Percentiles rank a stretch among this genome's conserved stretches.
phyloP scores from a whole-genome alignment of 2,113 vertebrate genomes.

The Cebidichthys violaceus region DNA sequence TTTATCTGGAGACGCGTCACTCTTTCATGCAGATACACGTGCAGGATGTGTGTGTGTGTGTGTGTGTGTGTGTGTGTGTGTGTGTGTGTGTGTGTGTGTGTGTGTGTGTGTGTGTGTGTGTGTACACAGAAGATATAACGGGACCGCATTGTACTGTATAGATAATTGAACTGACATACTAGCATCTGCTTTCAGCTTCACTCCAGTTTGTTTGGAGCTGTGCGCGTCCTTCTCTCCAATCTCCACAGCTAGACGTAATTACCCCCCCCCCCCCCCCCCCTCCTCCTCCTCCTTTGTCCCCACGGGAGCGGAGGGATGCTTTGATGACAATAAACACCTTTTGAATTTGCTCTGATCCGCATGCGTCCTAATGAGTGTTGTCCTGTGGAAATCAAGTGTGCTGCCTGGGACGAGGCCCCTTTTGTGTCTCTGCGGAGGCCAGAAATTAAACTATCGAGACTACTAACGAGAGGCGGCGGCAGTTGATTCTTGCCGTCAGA shows the following conservation, averaged over 20 bases:
- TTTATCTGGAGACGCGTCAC: neutral
- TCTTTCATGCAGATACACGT: neutral
- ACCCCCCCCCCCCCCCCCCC: neutral
- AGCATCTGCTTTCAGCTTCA: neutral
- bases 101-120: neutral
- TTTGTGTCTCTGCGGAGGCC: neutral
- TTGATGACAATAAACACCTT: slow-evolving; percentile 38
- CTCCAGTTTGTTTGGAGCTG: neutral
- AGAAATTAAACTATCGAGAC: slow-evolving; percentile 6
- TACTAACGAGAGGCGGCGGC: neutral
- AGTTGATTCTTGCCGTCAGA: neutral
- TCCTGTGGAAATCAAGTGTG: slow-evolving; percentile 34
- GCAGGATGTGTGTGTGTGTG: neutral
- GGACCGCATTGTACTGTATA: neutral
- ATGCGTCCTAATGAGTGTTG: slow-evolving; percentile 45
- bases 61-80: neutral
- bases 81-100: neutral
- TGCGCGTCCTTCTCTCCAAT: slow-evolving; percentile 2
- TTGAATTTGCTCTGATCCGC: slow-evolving; percentile 48
- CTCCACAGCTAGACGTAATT: slow-evolving; percentile 31
- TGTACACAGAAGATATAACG: neutral
- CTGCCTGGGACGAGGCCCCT: neutral
- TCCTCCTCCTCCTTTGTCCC: neutral
- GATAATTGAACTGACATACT: slow-evolving; percentile 19
- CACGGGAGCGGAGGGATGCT: neutral